Evolutionary conservation across 2,888 invertebrate species (phyloP), one percentile per base, ranked within the genome.

Genomic region (Cephus runcator): DNA sequence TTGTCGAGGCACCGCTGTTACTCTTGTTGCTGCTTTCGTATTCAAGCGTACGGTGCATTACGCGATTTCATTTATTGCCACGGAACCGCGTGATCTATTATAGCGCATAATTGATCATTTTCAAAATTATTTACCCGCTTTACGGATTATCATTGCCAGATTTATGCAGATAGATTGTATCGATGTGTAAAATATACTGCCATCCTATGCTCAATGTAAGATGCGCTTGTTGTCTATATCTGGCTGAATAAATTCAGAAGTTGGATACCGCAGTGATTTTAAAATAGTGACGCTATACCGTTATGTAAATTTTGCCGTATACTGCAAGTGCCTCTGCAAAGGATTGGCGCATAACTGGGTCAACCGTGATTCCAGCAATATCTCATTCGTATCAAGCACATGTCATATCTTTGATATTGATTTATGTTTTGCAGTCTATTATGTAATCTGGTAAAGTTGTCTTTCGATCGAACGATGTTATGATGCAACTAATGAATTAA

Each of bases 341-440:
- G 23, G 56, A 81, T 83, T 82, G 83, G 69, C 80, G 80, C 82
- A 56, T 56, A 87, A 86, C 85, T 86, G 83, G 87, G 87, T 87
- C 87, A 87, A 80, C 77, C 78, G 69, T 80, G 80, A 73, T 71
- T 73, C 75, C 68, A 76, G 31, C 73, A 71, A 75, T 79, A 56
- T 56, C 56, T 56, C 56, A 56, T 56, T 23, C 56, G 23, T 56
- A 56, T 56, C 56, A 56, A 23, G 23, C 56, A 56, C 56, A 56
- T 56, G 56, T 56, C 56, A 56, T 56, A 56, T 56, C 23, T 56
- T 56, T 56, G 56, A 56, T 56, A 56, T 56, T 15, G 56, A 56
- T 56, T 56, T 23, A 56, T 1, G 23, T 23, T 56, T 23, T 23
- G 23, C 56, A 56, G 56, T 56, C 56, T 56, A 11, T 12, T 56